Conservation (phyloP, 2,113 vertebrate genomes). For the Eidolon helvum region DNA sequence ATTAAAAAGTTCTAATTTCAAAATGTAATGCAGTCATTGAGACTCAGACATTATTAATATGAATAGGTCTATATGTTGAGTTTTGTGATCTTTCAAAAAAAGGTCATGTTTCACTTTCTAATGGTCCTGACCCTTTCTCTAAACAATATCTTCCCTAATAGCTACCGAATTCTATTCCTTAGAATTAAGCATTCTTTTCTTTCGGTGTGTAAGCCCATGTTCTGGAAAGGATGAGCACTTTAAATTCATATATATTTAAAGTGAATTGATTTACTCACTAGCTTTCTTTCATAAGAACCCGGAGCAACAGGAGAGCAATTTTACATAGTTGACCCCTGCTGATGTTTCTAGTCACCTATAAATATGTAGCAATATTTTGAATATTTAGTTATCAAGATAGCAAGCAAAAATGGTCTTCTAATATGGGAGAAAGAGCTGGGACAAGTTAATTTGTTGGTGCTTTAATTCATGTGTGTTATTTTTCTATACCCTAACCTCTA, state of each 20-base stretch:
- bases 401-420: neutral
- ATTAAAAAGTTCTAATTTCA: neutral
- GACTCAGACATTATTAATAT: neutral
- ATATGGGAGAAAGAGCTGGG: neutral
- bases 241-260: neutral
- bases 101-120: neutral
- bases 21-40: neutral
- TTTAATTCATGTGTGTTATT: slow-evolving; percentile 24
- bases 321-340: neutral
- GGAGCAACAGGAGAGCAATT: slow-evolving; percentile 43
- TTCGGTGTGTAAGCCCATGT: neutral
- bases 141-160: neutral
- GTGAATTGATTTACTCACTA: slow-evolving; percentile 37
- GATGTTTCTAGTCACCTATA: slow-evolving; percentile 24
- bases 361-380: slow-evolving; percentile 12
- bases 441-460: slow-evolving; percentile 5
- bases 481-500: neutral
- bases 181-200: neutral
- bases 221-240: neutral
- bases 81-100: neutral
- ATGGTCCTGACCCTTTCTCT: neutral
- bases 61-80: neutral
- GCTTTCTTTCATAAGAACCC: slow-evolving; percentile 26
- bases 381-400: slow-evolving; percentile 29
- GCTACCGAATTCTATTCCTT: neutral